Percentiles rank a stretch among this genome's conserved stretches.
phyloP scores from a whole-genome alignment of 2,888 invertebrate genomes.

The Tenodera sinensis region DNA sequence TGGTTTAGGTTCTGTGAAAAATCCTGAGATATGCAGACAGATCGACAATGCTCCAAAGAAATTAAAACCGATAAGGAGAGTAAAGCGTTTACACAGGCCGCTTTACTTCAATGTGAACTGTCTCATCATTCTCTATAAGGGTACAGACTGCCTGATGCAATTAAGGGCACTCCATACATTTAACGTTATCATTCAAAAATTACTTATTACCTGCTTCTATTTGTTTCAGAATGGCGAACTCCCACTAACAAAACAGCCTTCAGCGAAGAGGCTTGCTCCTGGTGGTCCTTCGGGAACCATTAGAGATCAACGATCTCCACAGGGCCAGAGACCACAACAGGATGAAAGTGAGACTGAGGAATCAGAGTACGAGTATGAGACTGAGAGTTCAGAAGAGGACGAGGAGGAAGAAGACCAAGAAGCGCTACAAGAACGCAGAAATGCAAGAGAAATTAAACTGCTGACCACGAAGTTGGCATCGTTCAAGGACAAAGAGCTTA shows the following conservation, averaged over 20 bases:
- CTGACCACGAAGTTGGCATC: constrained; percentile 51
- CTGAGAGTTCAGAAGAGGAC: constrained; percentile 58
- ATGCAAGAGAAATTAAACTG: constrained; percentile 67
- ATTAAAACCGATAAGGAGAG: no score
- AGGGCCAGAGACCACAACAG: constrained; percentile 26
- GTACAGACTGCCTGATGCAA: no score
- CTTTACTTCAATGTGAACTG: no score
- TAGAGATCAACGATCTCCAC: neutral
- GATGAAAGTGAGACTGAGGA: constrained; percentile 53
- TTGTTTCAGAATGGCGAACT: constrained; percentile 10
- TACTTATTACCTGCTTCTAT: neutral
- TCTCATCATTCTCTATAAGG: no score
- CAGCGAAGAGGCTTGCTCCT: constrained; percentile 35
- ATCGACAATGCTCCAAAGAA: no score
- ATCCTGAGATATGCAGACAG: no score
- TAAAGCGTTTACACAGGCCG: no score
- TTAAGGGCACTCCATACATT: no score
- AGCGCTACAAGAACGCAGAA: constrained; percentile 51
- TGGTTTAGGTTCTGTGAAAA: no score
- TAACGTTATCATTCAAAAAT: no score
- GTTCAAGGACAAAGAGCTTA: constrained; percentile 29
- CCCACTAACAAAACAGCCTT: constrained; percentile 37
- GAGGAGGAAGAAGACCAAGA: constrained; percentile 33
- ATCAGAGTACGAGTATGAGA: constrained; percentile 60
- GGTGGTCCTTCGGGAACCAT: neutral